Evolutionary conservation across 1,140 invertebrate species (phyloP), one percentile per base, ranked within the genome.

Genomic region (Procambarus virginalis): DNA sequence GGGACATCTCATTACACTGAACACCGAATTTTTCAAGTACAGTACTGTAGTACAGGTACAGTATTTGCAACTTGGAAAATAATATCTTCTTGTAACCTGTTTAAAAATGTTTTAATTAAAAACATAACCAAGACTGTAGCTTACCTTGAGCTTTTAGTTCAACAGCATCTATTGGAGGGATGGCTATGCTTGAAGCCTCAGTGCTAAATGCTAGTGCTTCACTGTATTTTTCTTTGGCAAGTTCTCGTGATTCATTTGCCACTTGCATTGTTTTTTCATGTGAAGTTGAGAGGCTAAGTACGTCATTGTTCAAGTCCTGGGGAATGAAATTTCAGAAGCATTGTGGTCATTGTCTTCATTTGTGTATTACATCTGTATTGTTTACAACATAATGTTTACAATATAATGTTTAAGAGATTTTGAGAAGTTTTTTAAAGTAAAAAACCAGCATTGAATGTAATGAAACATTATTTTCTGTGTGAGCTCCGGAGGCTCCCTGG

Each of bases 191-290:
- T 51, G 96, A 96, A 0, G 97, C 96, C 92, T 97, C 95, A 4
- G 95, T 96, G 64, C 97, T 96, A 2, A 98, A 94, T 76, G 95
- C 95, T 51, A 98, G 93, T 0, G 98, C 97, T 90, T 98, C 96
- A 4, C 97, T 95, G 91, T 97, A 96, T 0, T 97, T 97, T 73
- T 95, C 94, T 49, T 95, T 95, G 0, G 98, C 96, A 93, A 96
- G 95, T 34, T 95, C 94, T 48, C 96, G 94, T 2, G 97, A 96
- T 78, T 96, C 95, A 89, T 96, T 95, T 2, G 97, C 96, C 60
- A 96, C 94, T 81, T 96, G 95, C 77, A 95, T 95, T 2, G 97
- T 96, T 70, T 95, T 94, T 46, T 96, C 95, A 58, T 98, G 94
- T 91, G 97, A 96, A 84, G 95, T 95, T 91, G 96, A 95, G 0